phyloP scores from a whole-genome alignment of 2,888 invertebrate genomes.

The Hyposoter didymator region DNA sequence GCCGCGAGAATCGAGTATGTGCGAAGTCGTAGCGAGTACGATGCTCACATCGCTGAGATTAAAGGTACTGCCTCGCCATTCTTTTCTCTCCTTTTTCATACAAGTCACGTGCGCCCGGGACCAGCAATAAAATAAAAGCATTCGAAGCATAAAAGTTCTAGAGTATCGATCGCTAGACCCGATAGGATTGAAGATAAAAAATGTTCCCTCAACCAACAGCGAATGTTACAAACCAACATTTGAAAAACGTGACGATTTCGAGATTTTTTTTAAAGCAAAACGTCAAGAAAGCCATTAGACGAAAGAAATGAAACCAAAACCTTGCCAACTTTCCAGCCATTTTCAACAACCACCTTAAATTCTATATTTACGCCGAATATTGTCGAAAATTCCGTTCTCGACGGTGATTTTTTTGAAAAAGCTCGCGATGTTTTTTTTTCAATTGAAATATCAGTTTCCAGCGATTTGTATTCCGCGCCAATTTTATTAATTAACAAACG shows the following conservation, averaged over 20 bases:
- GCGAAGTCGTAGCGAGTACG: conserved; percentile 93
- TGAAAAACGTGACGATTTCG: background rate
- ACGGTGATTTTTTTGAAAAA: background rate
- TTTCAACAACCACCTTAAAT: too few species aligned
- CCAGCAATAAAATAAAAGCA: background rate
- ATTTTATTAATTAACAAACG: background rate
- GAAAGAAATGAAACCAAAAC: background rate
- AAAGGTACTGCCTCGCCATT: conserved; percentile 87
- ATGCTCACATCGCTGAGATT: conserved; percentile 93
- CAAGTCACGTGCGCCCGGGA: too few species aligned
- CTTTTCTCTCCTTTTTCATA: background rate
- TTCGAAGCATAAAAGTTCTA: background rate
- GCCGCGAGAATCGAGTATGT: conserved; percentile 90
- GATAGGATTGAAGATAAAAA: background rate
- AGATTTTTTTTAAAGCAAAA: background rate
- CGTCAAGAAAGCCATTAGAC: background rate
- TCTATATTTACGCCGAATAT: too few species aligned
- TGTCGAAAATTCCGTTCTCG: too few species aligned
- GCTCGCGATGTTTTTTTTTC: background rate
- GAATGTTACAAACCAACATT: background rate
- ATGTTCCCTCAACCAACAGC: too few species aligned
- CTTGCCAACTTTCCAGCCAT: too few species aligned
- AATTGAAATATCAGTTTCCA: background rate
- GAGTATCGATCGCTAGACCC: background rate
- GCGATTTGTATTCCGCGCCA: background rate